Evolutionary conservation across 2,113 vertebrate species (phyloP).

Genomic region (Bungarus multicinctus): DNA sequence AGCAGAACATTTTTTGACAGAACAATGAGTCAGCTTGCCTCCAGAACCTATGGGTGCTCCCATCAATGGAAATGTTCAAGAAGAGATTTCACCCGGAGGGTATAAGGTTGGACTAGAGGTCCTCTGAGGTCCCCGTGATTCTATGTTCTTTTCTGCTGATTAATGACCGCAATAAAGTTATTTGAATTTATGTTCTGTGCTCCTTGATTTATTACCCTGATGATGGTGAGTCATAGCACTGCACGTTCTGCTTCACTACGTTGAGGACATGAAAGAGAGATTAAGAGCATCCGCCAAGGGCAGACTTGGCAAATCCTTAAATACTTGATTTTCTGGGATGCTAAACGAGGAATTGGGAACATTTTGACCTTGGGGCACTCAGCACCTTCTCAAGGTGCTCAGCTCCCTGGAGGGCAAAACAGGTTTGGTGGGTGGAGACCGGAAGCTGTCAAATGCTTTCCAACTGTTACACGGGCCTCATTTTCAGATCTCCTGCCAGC

Average conservation of each 20-base stretch:
- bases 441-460: background rate
- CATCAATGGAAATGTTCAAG: too few species aligned
- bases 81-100: too few species aligned
- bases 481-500: background rate
- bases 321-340: background rate
- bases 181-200: too few species aligned
- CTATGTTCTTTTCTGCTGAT: too few species aligned
- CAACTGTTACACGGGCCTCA: background rate
- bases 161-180: too few species aligned
- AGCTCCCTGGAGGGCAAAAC: background rate
- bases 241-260: background rate
- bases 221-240: background rate
- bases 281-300: background rate
- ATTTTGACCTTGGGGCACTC: background rate
- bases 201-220: background rate
- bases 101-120: too few species aligned
- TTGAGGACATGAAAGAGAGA: background rate
- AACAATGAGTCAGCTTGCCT: too few species aligned
- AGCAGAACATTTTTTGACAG: too few species aligned
- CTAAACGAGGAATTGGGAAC: background rate
- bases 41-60: too few species aligned
- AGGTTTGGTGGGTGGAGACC: background rate
- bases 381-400: background rate
- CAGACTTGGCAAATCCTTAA: background rate
- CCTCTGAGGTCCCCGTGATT: too few species aligned